Percentiles rank a stretch among this genome's conserved stretches.
phyloP scores from a whole-genome alignment of 1,140 invertebrate genomes.

The Aleiodes sp. region DNA sequence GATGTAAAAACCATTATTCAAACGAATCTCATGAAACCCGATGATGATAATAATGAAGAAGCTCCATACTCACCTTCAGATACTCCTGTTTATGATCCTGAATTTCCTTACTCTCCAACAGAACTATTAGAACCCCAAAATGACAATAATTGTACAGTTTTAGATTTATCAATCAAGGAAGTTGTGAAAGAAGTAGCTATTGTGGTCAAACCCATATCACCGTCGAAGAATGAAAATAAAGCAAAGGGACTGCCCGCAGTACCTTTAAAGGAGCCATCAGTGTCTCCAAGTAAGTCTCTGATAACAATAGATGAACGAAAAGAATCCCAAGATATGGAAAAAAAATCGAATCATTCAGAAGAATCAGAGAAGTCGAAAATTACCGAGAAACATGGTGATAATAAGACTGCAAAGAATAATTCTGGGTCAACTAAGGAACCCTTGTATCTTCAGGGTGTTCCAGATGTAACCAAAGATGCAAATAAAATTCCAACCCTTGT shows the following conservation, averaged over 20 bases:
- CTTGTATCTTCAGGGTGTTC: constrained; percentile 47
- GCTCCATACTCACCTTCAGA: constrained; percentile 51
- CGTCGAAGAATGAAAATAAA: too few species aligned
- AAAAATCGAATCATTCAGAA: too few species aligned
- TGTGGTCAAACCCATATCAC: too few species aligned
- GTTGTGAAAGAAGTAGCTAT: too few species aligned
- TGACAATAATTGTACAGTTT: background rate
- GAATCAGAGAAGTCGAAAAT: too few species aligned
- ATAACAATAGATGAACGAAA: too few species aligned
- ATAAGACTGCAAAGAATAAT: background rate
- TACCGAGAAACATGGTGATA: too few species aligned
- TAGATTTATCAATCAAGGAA: background rate
- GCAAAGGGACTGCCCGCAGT: too few species aligned
- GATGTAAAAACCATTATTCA: background rate
- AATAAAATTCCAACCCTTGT: constrained; percentile 53
- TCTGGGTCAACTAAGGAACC: background rate
- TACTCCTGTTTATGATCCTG: constrained; percentile 41
- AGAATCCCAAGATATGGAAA: too few species aligned
- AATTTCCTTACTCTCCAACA: constrained; percentile 23
- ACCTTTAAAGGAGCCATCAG: too few species aligned
- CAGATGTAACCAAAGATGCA: constrained; percentile 45
- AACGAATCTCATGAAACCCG: background rate
- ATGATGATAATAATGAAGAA: constrained; percentile 20
- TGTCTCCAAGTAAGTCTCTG: too few species aligned
- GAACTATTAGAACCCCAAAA: constrained; percentile 20